Conservation (phyloP, 2,797 vertebrate species). For the Clamator glandarius region DNA sequence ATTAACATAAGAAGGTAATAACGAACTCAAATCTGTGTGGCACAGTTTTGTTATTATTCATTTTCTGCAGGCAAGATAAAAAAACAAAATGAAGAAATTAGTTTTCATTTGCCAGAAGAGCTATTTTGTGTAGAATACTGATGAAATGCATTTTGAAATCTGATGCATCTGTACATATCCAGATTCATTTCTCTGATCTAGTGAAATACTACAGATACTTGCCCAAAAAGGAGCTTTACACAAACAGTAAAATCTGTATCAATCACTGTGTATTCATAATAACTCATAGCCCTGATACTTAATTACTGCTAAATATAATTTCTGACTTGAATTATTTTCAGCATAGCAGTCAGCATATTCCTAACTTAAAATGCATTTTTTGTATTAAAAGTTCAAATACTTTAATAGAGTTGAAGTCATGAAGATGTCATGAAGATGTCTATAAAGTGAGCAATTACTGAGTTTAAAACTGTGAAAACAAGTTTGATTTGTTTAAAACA, state of each 20-base stretch:
- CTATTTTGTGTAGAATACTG: slow-evolving; percentile 46
- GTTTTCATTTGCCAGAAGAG: slow-evolving; percentile 58
- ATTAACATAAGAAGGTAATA: slow-evolving; percentile 75
- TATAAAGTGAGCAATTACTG: slow-evolving; percentile 73
- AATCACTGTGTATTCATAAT: slow-evolving; percentile 59
- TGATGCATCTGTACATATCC: slow-evolving; percentile 41
- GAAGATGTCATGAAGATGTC: slow-evolving; percentile 55
- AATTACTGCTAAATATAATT: slow-evolving; percentile 59
- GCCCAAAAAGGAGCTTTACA: slow-evolving; percentile 49
- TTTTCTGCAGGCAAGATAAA: slow-evolving; percentile 47
- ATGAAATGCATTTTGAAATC: slow-evolving; percentile 61
- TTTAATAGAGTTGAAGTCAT: slow-evolving; percentile 65
- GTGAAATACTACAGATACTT: slow-evolving; percentile 56
- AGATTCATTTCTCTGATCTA: slow-evolving; percentile 51
- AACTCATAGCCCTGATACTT: slow-evolving; percentile 31
- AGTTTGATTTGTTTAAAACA: slow-evolving; percentile 66
- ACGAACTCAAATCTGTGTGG: slow-evolving; percentile 68
- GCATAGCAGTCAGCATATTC: slow-evolving; percentile 19
- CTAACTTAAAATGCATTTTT: slow-evolving; percentile 57
- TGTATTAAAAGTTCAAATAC: slow-evolving; percentile 69
- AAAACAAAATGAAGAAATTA: slow-evolving; percentile 62
- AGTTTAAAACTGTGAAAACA: slow-evolving; percentile 74
- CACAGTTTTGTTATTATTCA: slow-evolving; percentile 42
- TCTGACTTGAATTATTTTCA: slow-evolving; percentile 48
- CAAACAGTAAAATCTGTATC: slow-evolving; percentile 56